Conservation (phyloP, 2,113 vertebrate species). For the Phodopus roborovskii region DNA sequence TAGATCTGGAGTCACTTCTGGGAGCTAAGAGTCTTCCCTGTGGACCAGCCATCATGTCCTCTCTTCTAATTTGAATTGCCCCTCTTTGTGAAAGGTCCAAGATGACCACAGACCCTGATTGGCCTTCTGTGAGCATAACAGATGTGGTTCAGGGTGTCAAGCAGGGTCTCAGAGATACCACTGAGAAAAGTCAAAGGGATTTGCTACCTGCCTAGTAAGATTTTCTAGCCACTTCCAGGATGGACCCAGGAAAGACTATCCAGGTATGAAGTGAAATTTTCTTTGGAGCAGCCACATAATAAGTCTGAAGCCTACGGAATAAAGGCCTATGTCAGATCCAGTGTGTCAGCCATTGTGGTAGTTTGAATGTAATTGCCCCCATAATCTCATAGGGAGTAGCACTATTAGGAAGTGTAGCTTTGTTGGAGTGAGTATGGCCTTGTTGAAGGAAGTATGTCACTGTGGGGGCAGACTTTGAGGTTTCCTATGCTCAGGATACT, state of each 20-base stretch:
- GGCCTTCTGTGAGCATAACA: not conserved
- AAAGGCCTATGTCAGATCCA: not conserved
- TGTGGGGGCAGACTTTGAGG: not conserved
- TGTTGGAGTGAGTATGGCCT: not conserved
- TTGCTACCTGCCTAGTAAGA: not conserved
- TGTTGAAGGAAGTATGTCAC: not conserved
- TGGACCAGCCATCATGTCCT: not conserved
- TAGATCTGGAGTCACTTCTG: not conserved
- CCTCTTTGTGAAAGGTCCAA: not conserved
- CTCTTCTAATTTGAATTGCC: not conserved
- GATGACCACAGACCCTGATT: not conserved
- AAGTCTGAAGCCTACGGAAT: not conserved
- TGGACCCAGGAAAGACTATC: not conserved
- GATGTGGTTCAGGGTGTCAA: not conserved
- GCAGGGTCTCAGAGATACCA: not conserved
- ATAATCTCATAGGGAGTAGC: not conserved
- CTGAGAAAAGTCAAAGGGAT: slow-evolving; percentile 42
- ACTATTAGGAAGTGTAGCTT: not conserved
- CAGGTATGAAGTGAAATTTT: not conserved
- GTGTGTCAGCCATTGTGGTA: not conserved
- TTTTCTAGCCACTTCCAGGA: not conserved
- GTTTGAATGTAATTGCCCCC: not conserved
- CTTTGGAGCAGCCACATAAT: not conserved
- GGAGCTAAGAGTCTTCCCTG: not conserved
- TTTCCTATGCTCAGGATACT: not conserved